Evolutionary conservation across 2,888 invertebrate species (phyloP), one percentile per base, ranked within the genome.

Genomic region (Camponotus fellah): DNA sequence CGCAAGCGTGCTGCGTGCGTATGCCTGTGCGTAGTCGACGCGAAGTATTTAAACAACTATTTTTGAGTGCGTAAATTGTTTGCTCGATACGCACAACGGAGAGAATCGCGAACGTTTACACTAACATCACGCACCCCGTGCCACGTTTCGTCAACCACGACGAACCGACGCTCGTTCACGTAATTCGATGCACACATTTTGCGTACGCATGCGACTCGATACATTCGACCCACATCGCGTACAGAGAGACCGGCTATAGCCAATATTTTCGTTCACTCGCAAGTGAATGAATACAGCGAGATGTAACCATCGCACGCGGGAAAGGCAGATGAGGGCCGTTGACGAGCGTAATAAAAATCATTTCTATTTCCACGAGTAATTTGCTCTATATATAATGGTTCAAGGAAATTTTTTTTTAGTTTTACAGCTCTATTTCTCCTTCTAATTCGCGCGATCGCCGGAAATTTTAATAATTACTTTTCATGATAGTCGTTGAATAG

Each of bases 101-200:
- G 65, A 2, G 84, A 75, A 83, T 74, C 46, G 65, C 79, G 87
- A 87, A 88, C 87, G 88, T 88, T 88, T 90, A 90, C 87, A 75
- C 49, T 62, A 88, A 88, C 85, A 83, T 90, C 90, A 89, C 90
- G 90, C 85, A 86, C 85, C 83, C 75, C 86, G 86, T 88, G 34
- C 88, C 81, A 62, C 75, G 85, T 90, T 89, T 88, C 80, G 86
- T 85, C 89, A 86, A 89, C 84, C 82, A 49, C 46, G 56, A 68
- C 79, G 46, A 65, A 14, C 17, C 14, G 14, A 80, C 12, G 37
- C n/a, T 75, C 37, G 49, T 64, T 21, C 32, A 64, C 64, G 64
- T 53, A 81, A 81, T 81, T 49, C 49, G 71, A 46, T n/a, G 72
- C 72, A 80, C 49, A 14, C 66, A 86, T 88, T 88, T 88, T 85